phyloP scores from a whole-genome alignment of 2,888 invertebrate species.

The Nudaria mundana region DNA sequence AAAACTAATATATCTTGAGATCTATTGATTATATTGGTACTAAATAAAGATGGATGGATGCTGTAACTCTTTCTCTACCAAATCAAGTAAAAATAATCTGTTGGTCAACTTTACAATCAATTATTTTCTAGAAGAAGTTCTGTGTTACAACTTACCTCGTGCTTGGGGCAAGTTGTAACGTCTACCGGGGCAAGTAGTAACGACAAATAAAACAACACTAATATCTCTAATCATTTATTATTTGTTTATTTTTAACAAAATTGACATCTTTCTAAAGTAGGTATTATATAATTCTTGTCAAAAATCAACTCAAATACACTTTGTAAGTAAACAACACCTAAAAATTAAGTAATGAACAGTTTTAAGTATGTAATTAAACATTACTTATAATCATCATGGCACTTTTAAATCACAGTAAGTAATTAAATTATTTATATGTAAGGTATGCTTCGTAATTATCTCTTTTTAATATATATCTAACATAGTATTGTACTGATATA shows the following conservation, averaged over 20 bases:
- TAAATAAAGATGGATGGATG: not conserved
- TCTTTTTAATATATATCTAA: conserved; percentile 4
- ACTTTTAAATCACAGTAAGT: conserved; percentile 10
- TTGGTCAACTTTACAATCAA: conserved; percentile 18
- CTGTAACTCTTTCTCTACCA: conserved; percentile 16
- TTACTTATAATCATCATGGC: not conserved
- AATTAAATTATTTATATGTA: conserved; percentile 7
- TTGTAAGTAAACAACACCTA: too few relatives aligned
- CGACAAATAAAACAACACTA: conserved; percentile 7
- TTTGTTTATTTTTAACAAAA: conserved; percentile 4
- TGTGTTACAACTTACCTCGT: not conserved
- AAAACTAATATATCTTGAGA: too few relatives aligned
- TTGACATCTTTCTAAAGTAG: not conserved
- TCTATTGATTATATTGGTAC: too few relatives aligned
- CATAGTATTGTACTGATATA: conserved; percentile 6
- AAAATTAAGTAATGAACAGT: conserved; percentile 7
- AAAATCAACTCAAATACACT: conserved; percentile 7
- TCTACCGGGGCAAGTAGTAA: conserved; percentile 13
- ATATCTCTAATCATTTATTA: conserved; percentile 7
- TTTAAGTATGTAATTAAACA: conserved; percentile 3
- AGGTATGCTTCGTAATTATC: conserved; percentile 11
- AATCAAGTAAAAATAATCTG: conserved; percentile 18
- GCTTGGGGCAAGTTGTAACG: conserved; percentile 10
- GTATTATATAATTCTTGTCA: conserved; percentile 5
- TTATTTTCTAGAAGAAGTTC: conserved; percentile 17